Evolutionary conservation across 2,888 invertebrate genomes (phyloP).

Genomic region (Folsomia manolachei): DNA sequence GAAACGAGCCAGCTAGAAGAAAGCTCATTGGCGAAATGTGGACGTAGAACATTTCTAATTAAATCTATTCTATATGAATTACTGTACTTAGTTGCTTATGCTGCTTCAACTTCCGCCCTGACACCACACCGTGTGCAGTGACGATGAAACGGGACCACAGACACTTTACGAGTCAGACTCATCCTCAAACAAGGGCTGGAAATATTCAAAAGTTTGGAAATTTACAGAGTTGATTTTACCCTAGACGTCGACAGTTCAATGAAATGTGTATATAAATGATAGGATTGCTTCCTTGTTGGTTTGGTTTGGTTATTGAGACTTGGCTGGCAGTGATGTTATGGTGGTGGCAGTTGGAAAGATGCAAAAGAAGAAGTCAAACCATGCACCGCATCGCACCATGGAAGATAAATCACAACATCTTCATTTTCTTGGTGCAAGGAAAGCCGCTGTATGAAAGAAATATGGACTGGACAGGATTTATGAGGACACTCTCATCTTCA

Average conservation of each 20-base stretch:
- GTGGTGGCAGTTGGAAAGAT: neutral
- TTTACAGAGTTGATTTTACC: neutral
- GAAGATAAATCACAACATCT: conserved; percentile 10
- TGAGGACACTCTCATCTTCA: conserved; percentile 17
- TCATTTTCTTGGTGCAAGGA: neutral
- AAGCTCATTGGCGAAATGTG: neutral
- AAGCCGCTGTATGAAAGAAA: neutral
- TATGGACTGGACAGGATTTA: conserved; percentile 18
- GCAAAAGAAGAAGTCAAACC: neutral
- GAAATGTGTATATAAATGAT: neutral
- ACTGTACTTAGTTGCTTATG: neutral
- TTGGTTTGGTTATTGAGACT: neutral
- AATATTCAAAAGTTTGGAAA: neutral
- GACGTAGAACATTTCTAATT: neutral
- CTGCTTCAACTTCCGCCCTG: neutral
- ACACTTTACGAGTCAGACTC: neutral
- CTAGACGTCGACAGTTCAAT: neutral
- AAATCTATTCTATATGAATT: neutral
- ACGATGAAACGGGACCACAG: neutral
- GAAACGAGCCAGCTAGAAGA: neutral
- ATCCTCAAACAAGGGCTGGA: neutral
- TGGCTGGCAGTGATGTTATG: too few relatives aligned
- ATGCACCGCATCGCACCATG: neutral
- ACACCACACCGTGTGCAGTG: too few relatives aligned
- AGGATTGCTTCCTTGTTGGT: neutral